phyloP scores from a whole-genome alignment of 2,888 invertebrate genomes.

The Lamellibrachia satsuma region DNA sequence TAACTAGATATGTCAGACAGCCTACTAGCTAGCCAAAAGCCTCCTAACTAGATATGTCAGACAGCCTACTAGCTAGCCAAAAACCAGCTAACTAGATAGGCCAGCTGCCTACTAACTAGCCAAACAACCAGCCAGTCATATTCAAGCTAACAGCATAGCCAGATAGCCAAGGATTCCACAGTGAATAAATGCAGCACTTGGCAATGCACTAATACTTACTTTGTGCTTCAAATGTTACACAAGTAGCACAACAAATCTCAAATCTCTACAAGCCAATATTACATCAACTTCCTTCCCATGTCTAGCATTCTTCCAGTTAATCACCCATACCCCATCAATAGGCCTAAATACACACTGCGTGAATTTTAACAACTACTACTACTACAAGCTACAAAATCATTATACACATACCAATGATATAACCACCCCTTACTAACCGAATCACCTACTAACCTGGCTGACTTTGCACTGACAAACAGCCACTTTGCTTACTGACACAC shows the following conservation, averaged over 20 bases:
- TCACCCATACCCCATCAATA: not conserved
- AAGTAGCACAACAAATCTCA: not conserved
- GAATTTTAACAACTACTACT: not conserved
- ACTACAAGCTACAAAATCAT: not conserved
- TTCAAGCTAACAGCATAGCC: not conserved
- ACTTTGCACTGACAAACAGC: not conserved
- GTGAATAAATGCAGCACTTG: not conserved
- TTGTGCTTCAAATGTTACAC: not conserved
- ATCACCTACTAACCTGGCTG: not conserved
- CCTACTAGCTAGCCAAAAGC: too few species aligned
- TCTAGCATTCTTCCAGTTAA: not conserved
- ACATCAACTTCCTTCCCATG: not conserved
- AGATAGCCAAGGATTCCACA: not conserved
- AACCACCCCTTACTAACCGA: not conserved
- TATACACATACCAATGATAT: not conserved
- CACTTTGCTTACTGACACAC: not conserved
- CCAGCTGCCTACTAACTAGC: not conserved
- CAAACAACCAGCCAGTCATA: not conserved
- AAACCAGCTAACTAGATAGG: not conserved
- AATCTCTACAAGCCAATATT: not conserved
- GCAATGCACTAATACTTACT: not conserved
- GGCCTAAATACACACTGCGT: not conserved
- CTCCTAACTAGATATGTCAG: not conserved
- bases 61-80: not conserved
- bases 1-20: too few species aligned